phyloP scores from a whole-genome alignment of 35 echinoderm and acorn worm species.

The Heliocidaris tuberculata region DNA sequence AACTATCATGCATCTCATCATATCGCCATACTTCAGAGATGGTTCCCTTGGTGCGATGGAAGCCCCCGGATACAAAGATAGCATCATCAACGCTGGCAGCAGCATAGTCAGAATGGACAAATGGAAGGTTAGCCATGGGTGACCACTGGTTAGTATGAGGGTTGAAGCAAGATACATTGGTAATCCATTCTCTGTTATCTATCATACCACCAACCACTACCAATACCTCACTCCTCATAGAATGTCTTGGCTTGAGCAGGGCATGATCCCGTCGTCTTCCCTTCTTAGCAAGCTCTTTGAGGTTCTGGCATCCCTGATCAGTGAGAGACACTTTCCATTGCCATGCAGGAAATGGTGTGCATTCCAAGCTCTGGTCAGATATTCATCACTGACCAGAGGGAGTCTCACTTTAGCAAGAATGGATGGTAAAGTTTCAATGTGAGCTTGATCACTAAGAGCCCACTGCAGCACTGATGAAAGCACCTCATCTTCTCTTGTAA shows the following conservation, averaged over 20 bases:
- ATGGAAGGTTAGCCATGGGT: constrained; percentile 59
- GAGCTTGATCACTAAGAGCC: constrained; percentile 51
- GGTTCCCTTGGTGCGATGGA: constrained; percentile 46
- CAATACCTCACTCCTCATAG: constrained; percentile 60
- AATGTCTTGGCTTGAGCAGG: constrained; percentile 61
- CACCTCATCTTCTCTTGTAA: constrained; percentile 61
- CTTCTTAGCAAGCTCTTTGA: constrained; percentile 66
- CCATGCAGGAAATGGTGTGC: constrained; percentile 35
- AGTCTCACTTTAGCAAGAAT: constrained; percentile 61
- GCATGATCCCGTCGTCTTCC: constrained; percentile 52
- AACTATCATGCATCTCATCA: constrained; percentile 41
- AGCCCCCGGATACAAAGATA: constrained; percentile 72
- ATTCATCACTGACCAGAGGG: constrained; percentile 65
- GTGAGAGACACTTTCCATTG: constrained; percentile 24
- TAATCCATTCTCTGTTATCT: constrained; percentile 57
- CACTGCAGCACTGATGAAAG: constrained; percentile 67
- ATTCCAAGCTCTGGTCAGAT: constrained; percentile 30
- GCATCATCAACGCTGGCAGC: constrained; percentile 51
- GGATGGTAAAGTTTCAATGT: constrained; percentile 21
- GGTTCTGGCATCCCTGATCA: constrained; percentile 79
- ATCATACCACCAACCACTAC: constrained; percentile 80
- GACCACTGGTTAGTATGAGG: constrained; percentile 54
- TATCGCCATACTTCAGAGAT: constrained; percentile 64
- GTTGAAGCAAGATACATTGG: constrained; percentile 61
- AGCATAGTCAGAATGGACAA: constrained; percentile 69